Conservation (phyloP, 2,888 invertebrate genomes). For the Euzophera pinguis region DNA sequence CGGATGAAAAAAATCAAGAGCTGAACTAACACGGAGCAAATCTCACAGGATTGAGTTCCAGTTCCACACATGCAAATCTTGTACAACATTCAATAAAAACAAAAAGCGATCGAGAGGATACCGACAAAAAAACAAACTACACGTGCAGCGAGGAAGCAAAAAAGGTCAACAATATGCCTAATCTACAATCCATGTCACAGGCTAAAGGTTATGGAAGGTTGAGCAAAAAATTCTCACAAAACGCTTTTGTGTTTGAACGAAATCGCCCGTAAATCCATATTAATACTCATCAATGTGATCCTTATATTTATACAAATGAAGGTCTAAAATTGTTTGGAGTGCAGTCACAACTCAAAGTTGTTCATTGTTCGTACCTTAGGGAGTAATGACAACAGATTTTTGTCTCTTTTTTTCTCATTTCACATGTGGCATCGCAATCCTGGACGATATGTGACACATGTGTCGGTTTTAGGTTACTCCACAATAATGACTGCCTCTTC, state of each 20-base stretch:
- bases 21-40: conserved; percentile 44
- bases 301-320: conserved; percentile 32
- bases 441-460: conserved; percentile 78
- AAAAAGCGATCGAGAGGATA: conserved; percentile 48
- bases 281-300: conserved; percentile 33
- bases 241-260: conserved; percentile 52
- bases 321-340: conserved; percentile 42
- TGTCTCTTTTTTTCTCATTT: conserved; percentile 65
- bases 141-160: conserved; percentile 71
- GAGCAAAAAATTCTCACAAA: conserved; percentile 71
- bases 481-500: conserved; percentile 73
- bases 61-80: conserved; percentile 67
- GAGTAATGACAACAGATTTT: conserved; percentile 78
- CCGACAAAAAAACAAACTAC: conserved; percentile 60
- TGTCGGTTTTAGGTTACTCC: conserved; percentile 74
- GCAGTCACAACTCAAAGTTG: conserved; percentile 39
- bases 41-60: conserved; percentile 35
- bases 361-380: conserved; percentile 75
- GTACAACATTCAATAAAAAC: conserved; percentile 56
- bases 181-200: conserved; percentile 79
- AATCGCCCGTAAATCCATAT: conserved; percentile 56
- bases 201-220: conserved; percentile 78
- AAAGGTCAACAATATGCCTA: conserved; percentile 79
- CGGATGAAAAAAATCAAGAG: conserved; percentile 11
- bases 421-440: conserved; percentile 79